phyloP scores from a whole-genome alignment of 2,888 invertebrate genomes.

The Andricus curvator region DNA sequence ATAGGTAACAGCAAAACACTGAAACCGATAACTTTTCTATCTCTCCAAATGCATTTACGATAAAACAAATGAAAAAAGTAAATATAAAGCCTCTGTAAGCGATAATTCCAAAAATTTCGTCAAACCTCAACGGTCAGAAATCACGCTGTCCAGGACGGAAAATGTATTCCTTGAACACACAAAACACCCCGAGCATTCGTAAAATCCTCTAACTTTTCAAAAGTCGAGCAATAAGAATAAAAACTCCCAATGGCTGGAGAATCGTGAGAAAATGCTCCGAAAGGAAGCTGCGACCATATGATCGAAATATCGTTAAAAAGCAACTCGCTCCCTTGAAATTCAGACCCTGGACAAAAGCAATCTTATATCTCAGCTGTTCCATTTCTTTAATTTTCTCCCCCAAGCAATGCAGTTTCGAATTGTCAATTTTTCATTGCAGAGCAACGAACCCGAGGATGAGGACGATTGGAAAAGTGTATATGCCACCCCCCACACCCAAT shows the following conservation, averaged over 20 bases:
- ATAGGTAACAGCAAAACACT: not conserved
- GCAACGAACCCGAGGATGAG: slow-evolving; percentile 26
- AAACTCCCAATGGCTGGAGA: slow-evolving; percentile 29
- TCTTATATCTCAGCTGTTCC: not conserved
- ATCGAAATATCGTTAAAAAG: slow-evolving; percentile 68
- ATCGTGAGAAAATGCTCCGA: slow-evolving; percentile 44
- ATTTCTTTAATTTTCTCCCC: slow-evolving; percentile 44
- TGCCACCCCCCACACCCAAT: slow-evolving; percentile 43
- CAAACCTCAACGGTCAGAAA: not conserved
- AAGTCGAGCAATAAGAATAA: slow-evolving; percentile 47
- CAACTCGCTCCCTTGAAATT: slow-evolving; percentile 56
- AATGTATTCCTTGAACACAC: not conserved
- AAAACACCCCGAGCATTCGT: slow-evolving; percentile 12
- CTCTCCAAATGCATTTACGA: not conserved
- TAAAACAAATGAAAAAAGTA: not conserved
- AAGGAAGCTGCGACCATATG: slow-evolving; percentile 67
- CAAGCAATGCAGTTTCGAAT: slow-evolving; percentile 7
- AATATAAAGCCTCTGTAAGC: not conserved
- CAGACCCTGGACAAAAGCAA: not conserved
- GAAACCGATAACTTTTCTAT: not conserved
- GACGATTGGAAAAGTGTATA: slow-evolving; percentile 27
- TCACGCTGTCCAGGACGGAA: not conserved
- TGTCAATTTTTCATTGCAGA: slow-evolving; percentile 26
- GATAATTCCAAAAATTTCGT: not conserved
- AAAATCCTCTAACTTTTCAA: slow-evolving; percentile 31